Conservation (phyloP, 2,797 vertebrate genomes). For the Clarias laeviceps region DNA sequence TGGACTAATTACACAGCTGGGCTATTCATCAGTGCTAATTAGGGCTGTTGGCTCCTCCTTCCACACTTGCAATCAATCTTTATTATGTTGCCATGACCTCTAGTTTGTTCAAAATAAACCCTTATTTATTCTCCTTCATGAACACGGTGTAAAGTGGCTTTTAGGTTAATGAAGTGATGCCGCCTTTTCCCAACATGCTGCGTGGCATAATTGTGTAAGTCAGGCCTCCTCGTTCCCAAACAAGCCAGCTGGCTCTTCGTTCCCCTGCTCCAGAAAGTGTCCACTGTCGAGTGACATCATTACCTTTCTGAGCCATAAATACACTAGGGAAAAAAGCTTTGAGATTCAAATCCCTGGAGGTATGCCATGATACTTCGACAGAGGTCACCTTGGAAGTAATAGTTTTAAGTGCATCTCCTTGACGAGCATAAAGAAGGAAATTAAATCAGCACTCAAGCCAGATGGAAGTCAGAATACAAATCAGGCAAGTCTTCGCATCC, state of each 20-base stretch:
- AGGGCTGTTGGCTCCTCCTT: slow-evolving; percentile 58
- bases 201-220: slow-evolving; percentile 41
- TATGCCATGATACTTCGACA: slow-evolving; percentile 53
- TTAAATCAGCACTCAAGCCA: slow-evolving; percentile 61
- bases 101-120: slow-evolving; percentile 66
- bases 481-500: slow-evolving; percentile 39
- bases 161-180: slow-evolving; percentile 76
- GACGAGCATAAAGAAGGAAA: slow-evolving; percentile 69
- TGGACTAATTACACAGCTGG: slow-evolving; percentile 38
- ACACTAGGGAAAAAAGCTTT: slow-evolving; percentile 19
- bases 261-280: slow-evolving; percentile 20
- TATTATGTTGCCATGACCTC: slow-evolving; percentile 71
- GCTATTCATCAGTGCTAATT: slow-evolving; percentile 53
- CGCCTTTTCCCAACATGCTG: slow-evolving; percentile 60
- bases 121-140: slow-evolving; percentile 56
- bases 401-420: slow-evolving; percentile 75
- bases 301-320: slow-evolving; percentile 41
- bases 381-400: slow-evolving; percentile 73
- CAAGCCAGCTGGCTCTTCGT: slow-evolving; percentile 53
- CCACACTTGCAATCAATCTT: slow-evolving; percentile 75
- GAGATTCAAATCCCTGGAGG: slow-evolving; percentile 34
- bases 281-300: slow-evolving; percentile 19
- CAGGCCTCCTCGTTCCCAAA: slow-evolving; percentile 36
- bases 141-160: slow-evolving; percentile 49
- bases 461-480: slow-evolving; percentile 66